Conservation (phyloP, 2,113 vertebrate species). For the Poecile atricapillus region DNA sequence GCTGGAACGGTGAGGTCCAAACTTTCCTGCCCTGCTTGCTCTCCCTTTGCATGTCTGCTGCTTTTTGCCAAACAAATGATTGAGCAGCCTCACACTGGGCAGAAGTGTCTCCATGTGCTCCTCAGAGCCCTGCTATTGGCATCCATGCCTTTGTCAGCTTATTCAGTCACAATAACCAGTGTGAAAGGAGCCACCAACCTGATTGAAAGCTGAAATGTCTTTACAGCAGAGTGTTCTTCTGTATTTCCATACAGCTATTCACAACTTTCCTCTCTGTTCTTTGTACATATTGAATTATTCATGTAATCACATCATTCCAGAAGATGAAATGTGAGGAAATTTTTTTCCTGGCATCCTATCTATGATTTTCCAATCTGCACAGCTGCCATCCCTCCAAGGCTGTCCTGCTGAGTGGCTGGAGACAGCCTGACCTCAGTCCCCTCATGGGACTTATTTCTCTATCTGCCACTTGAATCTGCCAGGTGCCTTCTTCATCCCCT, state of each 20-base stretch:
- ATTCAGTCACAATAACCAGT: not conserved
- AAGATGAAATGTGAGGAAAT: not conserved
- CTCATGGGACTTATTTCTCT: not conserved
- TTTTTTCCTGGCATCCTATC: not conserved
- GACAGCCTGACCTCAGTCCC: not conserved
- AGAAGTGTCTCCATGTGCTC: not conserved
- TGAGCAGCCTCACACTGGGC: not conserved
- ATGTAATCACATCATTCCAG: not conserved
- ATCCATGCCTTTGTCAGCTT: not conserved
- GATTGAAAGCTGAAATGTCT: not conserved
- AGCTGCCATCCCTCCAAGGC: not conserved
- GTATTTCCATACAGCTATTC: not conserved
- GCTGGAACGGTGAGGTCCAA: not conserved
- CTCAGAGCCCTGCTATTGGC: not conserved
- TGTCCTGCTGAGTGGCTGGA: not conserved
- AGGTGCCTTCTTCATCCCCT: conserved; percentile 97
- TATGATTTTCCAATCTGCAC: fast-evolving
- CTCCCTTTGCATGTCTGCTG: not conserved
- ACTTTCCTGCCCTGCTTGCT: not conserved
- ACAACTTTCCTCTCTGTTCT: not conserved
- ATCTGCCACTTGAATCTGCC: not conserved
- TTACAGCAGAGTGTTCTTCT: not conserved
- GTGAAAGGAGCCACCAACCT: not conserved
- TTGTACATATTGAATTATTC: not conserved
- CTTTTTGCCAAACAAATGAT: not conserved